phyloP scores from a whole-genome alignment of 2,797 vertebrate species.

The Xyrichtys novacula region DNA sequence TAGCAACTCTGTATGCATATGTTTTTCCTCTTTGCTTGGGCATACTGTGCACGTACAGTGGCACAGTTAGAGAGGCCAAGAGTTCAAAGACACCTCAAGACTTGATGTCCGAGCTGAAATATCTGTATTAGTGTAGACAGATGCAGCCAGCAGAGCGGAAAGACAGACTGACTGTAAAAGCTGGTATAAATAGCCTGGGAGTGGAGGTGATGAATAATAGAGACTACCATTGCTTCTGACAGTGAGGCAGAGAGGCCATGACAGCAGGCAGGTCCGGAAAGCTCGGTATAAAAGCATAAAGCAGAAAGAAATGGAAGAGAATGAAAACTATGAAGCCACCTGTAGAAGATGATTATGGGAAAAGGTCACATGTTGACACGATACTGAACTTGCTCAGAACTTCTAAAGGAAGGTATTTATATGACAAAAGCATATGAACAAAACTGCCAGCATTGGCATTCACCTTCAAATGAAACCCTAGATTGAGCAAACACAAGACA shows the following conservation, averaged over 20 bases:
- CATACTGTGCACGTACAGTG: conserved; percentile 10
- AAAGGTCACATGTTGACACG: neutral
- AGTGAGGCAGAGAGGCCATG: conserved; percentile 57
- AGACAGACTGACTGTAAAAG: conserved; percentile 77
- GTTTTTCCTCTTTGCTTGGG: neutral
- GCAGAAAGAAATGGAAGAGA: conserved; percentile 3
- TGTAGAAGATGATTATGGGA: conserved; percentile 8
- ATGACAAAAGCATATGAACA: neutral
- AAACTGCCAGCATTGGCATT: neutral
- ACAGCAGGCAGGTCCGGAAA: conserved; percentile 48
- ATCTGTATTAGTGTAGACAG: conserved; percentile 68
- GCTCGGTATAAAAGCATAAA: conserved; percentile 21
- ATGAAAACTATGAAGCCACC: neutral
- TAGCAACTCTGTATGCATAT: neutral
- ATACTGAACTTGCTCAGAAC: neutral
- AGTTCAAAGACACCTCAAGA: conserved; percentile 23
- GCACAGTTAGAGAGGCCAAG: conserved; percentile 17
- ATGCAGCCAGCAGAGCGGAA: conserved; percentile 72
- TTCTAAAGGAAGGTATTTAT: neutral
- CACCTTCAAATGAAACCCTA: conserved; percentile 3
- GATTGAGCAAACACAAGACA: conserved; percentile 10
- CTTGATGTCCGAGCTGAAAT: conserved; percentile 44
- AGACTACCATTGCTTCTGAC: conserved; percentile 62
- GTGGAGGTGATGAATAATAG: conserved; percentile 83
- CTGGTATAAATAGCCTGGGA: conserved; percentile 83